Evolutionary conservation across 2,113 vertebrate genomes (phyloP).

Genomic region (Microtus montanus): DNA sequence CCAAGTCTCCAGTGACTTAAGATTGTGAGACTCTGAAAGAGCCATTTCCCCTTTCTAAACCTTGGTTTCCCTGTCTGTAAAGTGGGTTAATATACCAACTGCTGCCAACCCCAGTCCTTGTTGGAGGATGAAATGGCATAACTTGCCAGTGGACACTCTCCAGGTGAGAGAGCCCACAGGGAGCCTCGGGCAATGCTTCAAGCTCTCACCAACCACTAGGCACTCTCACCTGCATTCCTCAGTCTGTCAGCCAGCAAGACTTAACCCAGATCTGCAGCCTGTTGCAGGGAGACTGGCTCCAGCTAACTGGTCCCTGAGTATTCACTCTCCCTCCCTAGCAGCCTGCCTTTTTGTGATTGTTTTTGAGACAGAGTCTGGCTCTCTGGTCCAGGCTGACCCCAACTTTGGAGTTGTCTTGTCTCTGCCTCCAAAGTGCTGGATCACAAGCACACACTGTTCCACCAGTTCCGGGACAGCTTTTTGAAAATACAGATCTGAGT

Average conservation of each 20-base stretch:
- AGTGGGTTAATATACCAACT: not conserved
- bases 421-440: not conserved
- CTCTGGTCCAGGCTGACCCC: not conserved
- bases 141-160: not conserved
- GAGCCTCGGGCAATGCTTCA: not conserved
- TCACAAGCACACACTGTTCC: not conserved
- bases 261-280: not conserved
- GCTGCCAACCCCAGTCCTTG: not conserved
- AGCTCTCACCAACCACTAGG: not conserved
- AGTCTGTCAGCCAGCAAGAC: not conserved
- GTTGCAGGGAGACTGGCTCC: not conserved
- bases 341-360: not conserved
- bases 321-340: not conserved
- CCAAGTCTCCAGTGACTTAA: not conserved
- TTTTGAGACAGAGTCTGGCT: not conserved
- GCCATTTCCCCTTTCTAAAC: not conserved
- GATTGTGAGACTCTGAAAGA: not conserved
- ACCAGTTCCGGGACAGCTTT: not conserved
- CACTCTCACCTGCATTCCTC: not conserved
- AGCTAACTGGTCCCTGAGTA: not conserved
- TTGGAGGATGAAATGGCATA: not conserved
- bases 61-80: constrained; percentile 33
- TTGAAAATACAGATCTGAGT: constrained; percentile 47
- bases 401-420: not conserved
- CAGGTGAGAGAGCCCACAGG: not conserved